These are phyloP conservation scores for Rhingia campestris DNA, from an alignment of 2,888 invertebrate species.

Conservation along the genomic window DNA sequence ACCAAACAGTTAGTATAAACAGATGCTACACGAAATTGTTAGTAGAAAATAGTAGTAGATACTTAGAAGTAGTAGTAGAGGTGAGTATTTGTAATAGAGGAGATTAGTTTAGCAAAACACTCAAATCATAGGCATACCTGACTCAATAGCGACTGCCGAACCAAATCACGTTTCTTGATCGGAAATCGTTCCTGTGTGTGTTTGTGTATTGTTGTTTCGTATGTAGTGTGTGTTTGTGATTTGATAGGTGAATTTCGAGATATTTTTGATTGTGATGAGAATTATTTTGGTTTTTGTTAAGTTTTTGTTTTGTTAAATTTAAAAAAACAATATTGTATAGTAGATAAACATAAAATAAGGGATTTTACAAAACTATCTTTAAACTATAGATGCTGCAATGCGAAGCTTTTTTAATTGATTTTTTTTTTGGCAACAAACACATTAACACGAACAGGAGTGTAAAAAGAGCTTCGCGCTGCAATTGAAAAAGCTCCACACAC, in stretches of 20 bases:
- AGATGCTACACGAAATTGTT: constrained; percentile 34
- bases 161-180: constrained; percentile 92
- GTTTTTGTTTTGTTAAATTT: constrained; percentile 59
- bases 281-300: constrained; percentile 47
- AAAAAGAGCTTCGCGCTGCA: constrained; percentile 36
- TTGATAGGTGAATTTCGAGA: constrained; percentile 41
- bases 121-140: constrained; percentile 77
- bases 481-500: constrained; percentile 69
- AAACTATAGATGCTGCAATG: constrained; percentile 51
- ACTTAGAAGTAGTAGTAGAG: constrained; percentile 34
- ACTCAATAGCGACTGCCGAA: constrained; percentile 84
- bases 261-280: constrained; percentile 49
- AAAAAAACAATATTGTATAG: constrained; percentile 17
- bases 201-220: constrained; percentile 62
- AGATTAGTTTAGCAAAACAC: constrained; percentile 64
- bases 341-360: constrained; percentile 21
- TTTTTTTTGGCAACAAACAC: constrained; percentile 1
- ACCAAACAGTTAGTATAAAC: constrained; percentile 41
- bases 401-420: constrained; percentile 62
- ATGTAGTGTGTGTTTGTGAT: constrained; percentile 58
- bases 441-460: constrained; percentile 1
- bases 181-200: constrained; percentile 88
- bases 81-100: constrained; percentile 11
- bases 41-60: constrained; percentile 25
- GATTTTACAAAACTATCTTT: not conserved